Conservation (phyloP, 2,888 invertebrate genomes). For the Chesias legatella region DNA sequence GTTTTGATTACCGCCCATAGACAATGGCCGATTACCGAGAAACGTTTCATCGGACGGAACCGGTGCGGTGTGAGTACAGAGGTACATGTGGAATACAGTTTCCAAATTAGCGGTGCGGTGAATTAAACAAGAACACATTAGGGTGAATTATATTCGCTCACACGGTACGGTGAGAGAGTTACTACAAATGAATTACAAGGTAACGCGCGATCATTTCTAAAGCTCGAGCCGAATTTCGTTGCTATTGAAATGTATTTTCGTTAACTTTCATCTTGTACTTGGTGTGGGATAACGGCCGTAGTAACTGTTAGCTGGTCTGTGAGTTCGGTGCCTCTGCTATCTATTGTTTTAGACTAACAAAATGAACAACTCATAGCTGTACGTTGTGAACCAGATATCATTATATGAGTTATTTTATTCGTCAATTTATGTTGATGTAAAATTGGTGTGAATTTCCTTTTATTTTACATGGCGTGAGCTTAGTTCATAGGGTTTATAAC, state of each 20-base stretch:
- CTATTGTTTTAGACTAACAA: slow-evolving; percentile 60
- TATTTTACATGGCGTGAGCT: too few species aligned
- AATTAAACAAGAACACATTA: slow-evolving; percentile 62
- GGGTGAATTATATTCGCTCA: slow-evolving; percentile 63
- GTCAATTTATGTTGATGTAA: slow-evolving; percentile 44
- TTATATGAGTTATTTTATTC: slow-evolving; percentile 50
- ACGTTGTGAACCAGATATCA: slow-evolving; percentile 50
- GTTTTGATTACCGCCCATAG: slow-evolving; percentile 43
- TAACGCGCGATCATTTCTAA: slow-evolving; percentile 73
- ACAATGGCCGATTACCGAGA: slow-evolving; percentile 41
- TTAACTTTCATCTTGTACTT: slow-evolving; percentile 60
- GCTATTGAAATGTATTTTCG: slow-evolving; percentile 78
- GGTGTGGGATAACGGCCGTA: slow-evolving; percentile 31
- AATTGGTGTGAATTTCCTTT: slow-evolving; percentile 33
- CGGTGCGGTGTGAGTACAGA: slow-evolving; percentile 18
- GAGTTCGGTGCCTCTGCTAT: slow-evolving; percentile 39
- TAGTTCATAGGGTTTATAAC: too few species aligned
- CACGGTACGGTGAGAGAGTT: slow-evolving; percentile 60
- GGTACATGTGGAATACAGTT: slow-evolving; percentile 37
- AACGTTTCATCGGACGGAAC: slow-evolving; percentile 33
- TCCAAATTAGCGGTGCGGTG: slow-evolving; percentile 52
- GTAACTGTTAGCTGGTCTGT: slow-evolving; percentile 17
- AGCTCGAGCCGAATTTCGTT: slow-evolving; percentile 68
- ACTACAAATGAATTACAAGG: slow-evolving; percentile 66
- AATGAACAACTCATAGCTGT: slow-evolving; percentile 24